Conservation (phyloP, 2,113 vertebrate genomes). For the Pagrus major region DNA sequence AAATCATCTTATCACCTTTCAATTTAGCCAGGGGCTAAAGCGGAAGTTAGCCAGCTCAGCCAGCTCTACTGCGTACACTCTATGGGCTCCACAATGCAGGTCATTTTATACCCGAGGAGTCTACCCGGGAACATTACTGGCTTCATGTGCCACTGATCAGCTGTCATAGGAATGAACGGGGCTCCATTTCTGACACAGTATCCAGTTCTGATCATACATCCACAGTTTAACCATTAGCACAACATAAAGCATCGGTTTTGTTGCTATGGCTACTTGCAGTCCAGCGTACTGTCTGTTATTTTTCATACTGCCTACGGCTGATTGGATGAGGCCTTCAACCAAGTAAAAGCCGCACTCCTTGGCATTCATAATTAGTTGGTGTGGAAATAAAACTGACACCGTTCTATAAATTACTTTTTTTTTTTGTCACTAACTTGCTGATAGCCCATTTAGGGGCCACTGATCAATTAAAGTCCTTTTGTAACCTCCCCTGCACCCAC, state of each 20-base stretch:
- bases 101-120: too few species aligned
- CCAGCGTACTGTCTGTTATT: slow-evolving; percentile 3
- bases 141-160: too few species aligned
- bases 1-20: too few species aligned
- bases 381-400: slow-evolving; percentile 81
- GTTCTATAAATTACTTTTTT: slow-evolving; percentile 93
- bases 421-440: slow-evolving; percentile 91
- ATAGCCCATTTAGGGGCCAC: slow-evolving; percentile 93
- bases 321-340: slow-evolving; percentile 42
- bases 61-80: too few species aligned
- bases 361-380: slow-evolving; percentile 74
- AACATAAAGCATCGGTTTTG: background rate
- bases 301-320: slow-evolving; percentile 11
- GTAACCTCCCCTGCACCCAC: slow-evolving; percentile 88
- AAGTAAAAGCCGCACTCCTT: slow-evolving; percentile 58
- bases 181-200: too few species aligned
- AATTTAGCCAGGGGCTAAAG: too few species aligned
- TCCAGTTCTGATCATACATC: too few species aligned
- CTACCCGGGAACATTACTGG: too few species aligned
- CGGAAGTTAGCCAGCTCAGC: too few species aligned
- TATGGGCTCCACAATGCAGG: too few species aligned
- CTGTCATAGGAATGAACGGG: too few species aligned
- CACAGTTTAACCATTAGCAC: background rate
- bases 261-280: slow-evolving; percentile 12
- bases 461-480: slow-evolving; percentile 94